Percentiles rank a stretch among this genome's conserved stretches.
These are phyloP conservation scores for Illadopsis cleaveri DNA, from an alignment of 2,113 vertebrate species.

Conservation along the genomic window DNA sequence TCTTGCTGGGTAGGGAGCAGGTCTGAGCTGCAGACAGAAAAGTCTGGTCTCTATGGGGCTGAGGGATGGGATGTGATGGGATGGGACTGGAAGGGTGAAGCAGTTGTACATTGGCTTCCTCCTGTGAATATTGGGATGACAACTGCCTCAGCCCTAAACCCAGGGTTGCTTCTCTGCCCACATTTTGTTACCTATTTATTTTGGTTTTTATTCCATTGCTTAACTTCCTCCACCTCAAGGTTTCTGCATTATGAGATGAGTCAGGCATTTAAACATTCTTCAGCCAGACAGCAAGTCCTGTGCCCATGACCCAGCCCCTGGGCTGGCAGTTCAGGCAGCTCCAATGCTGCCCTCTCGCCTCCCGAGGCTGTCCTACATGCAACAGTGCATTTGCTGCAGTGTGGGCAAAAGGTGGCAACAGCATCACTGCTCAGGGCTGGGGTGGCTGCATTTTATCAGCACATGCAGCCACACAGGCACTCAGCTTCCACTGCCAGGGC, in stretches of 20 bases:
- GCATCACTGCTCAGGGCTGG: background rate
- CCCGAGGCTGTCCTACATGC: background rate
- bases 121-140: background rate
- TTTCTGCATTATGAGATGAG: background rate
- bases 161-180: background rate
- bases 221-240: background rate
- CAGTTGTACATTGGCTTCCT: background rate
- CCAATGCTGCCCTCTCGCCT: background rate
- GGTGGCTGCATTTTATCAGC: background rate
- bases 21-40: slow-evolving; percentile 10
- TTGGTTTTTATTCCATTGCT: background rate
- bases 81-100: background rate
- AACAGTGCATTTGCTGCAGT: background rate
- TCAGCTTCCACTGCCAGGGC: background rate
- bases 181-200: background rate
- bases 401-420: background rate
- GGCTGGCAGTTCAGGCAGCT: background rate
- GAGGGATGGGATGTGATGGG: background rate
- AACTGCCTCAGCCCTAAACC: background rate
- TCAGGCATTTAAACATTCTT: background rate
- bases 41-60: background rate
- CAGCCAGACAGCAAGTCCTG: background rate
- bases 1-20: background rate
- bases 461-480: background rate
- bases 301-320: background rate